Percentiles rank a stretch among this genome's conserved stretches.
Evolutionary conservation across 2,888 invertebrate species (phyloP).

Genomic region (Augiades crinisus): DNA sequence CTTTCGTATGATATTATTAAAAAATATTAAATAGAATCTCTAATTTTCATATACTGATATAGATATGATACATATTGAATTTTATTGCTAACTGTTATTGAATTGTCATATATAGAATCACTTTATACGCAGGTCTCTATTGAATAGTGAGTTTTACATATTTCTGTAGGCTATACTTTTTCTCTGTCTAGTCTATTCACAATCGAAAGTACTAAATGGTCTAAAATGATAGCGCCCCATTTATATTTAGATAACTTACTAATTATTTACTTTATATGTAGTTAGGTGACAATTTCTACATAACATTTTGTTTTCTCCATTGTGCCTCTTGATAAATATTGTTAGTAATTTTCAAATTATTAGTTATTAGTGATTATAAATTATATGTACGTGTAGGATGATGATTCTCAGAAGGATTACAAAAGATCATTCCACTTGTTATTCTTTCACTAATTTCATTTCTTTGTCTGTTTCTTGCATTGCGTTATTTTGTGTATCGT

Average conservation of each 20-base stretch:
- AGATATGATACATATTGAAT: neutral
- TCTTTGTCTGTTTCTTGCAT: constrained; percentile 34
- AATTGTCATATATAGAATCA: neutral
- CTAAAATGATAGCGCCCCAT: constrained; percentile 11
- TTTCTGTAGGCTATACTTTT: neutral
- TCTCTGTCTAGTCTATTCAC: constrained; percentile 19
- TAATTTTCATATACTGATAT: constrained; percentile 18
- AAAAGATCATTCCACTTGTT: constrained; percentile 66
- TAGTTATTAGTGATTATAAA: constrained; percentile 42
- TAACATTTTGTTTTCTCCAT: constrained; percentile 48
- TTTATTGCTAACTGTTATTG: constrained; percentile 1
- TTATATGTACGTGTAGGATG: constrained; percentile 41
- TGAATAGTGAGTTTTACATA: neutral
- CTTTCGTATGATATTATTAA: neutral
- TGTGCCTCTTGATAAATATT: constrained; percentile 59
- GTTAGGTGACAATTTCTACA: constrained; percentile 28
- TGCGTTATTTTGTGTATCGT: constrained; percentile 40
- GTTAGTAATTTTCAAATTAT: constrained; percentile 65
- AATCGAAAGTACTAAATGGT: constrained; percentile 14
- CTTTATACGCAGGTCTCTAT: too few species aligned
- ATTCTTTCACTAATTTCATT: constrained; percentile 62
- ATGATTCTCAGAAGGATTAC: constrained; percentile 49
- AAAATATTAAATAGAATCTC: constrained; percentile 19
- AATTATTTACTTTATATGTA: constrained; percentile 22
- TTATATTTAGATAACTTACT: neutral